These are phyloP conservation scores for Channa argus DNA, from an alignment of 2,113 vertebrate genomes.

Conservation along the genomic window DNA sequence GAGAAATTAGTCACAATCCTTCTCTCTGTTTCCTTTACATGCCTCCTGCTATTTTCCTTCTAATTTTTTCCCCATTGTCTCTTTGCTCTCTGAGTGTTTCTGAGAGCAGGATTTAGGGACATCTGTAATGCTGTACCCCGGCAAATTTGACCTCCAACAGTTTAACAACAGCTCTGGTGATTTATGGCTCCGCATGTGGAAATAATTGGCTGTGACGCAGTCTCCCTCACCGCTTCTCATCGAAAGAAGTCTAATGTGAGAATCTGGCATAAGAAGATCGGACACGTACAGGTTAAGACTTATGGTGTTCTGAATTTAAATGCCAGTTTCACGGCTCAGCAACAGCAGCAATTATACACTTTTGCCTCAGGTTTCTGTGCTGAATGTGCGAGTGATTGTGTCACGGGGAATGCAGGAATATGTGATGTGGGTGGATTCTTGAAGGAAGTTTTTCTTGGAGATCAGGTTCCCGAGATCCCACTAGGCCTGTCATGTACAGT, in stretches of 20 bases:
- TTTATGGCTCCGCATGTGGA: conserved; percentile 63
- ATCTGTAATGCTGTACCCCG: conserved; percentile 27
- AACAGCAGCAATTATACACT: neutral
- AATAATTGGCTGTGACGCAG: conserved; percentile 51
- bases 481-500: conserved; percentile 42
- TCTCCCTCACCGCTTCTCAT: neutral
- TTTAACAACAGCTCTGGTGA: conserved; percentile 36
- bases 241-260: neutral
- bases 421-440: conserved; percentile 47
- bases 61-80: neutral
- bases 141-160: neutral
- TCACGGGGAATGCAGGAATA: conserved; percentile 18
- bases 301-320: neutral
- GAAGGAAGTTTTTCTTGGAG: conserved; percentile 58
- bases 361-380: conserved; percentile 4
- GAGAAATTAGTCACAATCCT: too few species aligned
- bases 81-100: neutral
- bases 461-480: conserved; percentile 50
- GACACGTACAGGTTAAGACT: neutral
- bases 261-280: neutral
- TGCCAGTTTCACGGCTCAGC: neutral
- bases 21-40: neutral
- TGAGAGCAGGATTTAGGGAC: conserved; percentile 19
- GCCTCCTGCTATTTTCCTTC: neutral
- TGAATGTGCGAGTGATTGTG: conserved; percentile 18